Base-by-base conservation (phyloP, 1,140 invertebrate species). In the Berghia stephanieae region DNA sequence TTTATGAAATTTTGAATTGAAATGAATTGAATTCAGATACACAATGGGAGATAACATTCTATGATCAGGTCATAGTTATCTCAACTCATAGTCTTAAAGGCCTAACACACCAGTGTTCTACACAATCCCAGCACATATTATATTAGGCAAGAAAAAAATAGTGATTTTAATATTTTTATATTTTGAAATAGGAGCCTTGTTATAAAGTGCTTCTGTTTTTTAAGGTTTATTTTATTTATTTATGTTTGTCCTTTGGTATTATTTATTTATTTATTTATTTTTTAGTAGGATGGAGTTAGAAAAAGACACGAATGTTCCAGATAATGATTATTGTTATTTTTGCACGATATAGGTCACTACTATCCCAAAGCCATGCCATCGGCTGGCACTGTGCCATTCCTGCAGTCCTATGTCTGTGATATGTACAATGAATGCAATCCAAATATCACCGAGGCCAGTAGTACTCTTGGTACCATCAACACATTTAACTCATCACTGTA, bases 291-390 rank as follows among this genome's bases (percentile, higher is more conserved):
- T n/a, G n/a, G n/a, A n/a, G 6, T 60, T 27, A 5, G 24, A 6
- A 60, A n/a, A 13, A 13, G n/a, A 60, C n/a, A 5, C 8, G 34
- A 34, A 68, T 40, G n/a, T 68, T 8, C 21, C 36, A 49, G 46
- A n/a, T 36, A 36, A 68, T 31, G 8, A 34, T 40, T 77, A 40
- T 75, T 36, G 71, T 27, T 77, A 60, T 71, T 70, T 31, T 80
- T 79, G n/a, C n/a, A n/a, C n/a, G n/a, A n/a, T n/a, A 13, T 82
- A 93, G 92, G 92, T 88, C 91, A 93, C 84, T 92, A 91, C 86
- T 90, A 92, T 73, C 91, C 91, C 46, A 92, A 92, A 79, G 89
- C 92, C 13, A 89, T 93, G 89, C 92, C 92, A 0, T 92, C 92
- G 34, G 90, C 92, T 10, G 92, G 92, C 4, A 79, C 90, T 38